These are phyloP conservation scores for Tinea pellionella DNA, from an alignment of 2,888 invertebrate genomes.

Conservation along the genomic window DNA sequence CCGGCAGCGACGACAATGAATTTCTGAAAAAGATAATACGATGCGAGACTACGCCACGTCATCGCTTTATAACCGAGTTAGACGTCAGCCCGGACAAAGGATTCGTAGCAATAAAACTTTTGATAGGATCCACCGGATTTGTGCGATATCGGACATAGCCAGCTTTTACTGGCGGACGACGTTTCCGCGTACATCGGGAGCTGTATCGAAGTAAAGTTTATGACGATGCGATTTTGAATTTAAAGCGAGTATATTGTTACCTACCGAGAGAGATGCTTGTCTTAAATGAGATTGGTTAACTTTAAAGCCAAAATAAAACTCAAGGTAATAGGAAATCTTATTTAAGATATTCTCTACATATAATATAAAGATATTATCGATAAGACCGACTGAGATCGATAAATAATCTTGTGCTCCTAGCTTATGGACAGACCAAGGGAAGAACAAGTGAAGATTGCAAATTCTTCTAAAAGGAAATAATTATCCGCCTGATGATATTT, in stretches of 20 bases:
- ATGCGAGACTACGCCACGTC: constrained; percentile 28
- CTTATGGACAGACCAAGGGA: too few relatives aligned
- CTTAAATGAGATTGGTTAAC: constrained; percentile 4
- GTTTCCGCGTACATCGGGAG: constrained; percentile 11
- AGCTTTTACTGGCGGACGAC: constrained; percentile 43
- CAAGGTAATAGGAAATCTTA: background rate
- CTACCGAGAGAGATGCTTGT: background rate
- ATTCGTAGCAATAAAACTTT: constrained; percentile 57
- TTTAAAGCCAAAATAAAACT: background rate
- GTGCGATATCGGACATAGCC: constrained; percentile 57
- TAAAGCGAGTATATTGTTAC: constrained; percentile 8
- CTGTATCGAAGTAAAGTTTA: constrained; percentile 10
- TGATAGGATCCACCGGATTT: constrained; percentile 60
- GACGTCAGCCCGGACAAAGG: constrained; percentile 49
- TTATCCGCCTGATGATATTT: too few relatives aligned
- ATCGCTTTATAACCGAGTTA: constrained; percentile 48
- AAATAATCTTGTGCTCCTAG: too few relatives aligned
- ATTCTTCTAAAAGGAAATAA: too few relatives aligned
- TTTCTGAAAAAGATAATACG: constrained; percentile 63
- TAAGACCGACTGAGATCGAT: too few relatives aligned
- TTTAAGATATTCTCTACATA: too few relatives aligned
- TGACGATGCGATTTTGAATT: constrained; percentile 11
- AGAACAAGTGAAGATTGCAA: too few relatives aligned
- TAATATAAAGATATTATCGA: too few relatives aligned
- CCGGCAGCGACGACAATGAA: constrained; percentile 58